Evolutionary conservation across 2,113 vertebrate species (phyloP).

Genomic region (Oriolus oriolus): DNA sequence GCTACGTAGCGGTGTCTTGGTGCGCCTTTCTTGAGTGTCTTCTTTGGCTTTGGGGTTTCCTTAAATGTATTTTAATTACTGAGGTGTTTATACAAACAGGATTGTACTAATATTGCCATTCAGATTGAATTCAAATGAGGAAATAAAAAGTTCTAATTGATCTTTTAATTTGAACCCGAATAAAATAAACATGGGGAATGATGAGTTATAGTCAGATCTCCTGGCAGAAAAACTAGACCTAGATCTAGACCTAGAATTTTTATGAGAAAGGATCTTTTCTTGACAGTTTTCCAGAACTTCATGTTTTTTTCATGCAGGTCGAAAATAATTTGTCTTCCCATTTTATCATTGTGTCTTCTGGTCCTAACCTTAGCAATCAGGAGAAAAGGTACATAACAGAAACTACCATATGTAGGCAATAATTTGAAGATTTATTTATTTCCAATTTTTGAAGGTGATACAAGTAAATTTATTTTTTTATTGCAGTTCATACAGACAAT

Average conservation of each 20-base stretch:
- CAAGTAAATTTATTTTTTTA: neutral
- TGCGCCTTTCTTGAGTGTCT: fast-evolving
- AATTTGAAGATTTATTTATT: neutral
- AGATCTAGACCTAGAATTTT: constrained; percentile 39
- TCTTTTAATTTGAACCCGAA: neutral
- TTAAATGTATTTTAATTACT: neutral
- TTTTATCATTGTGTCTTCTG: neutral
- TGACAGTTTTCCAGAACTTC: constrained; percentile 23
- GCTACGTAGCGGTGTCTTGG: neutral
- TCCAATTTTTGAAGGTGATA: neutral
- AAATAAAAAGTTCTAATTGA: neutral
- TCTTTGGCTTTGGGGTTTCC: neutral
- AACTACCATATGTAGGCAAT: neutral
- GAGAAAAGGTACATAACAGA: neutral
- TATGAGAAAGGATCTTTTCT: constrained; percentile 23
- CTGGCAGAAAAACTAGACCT: neutral
- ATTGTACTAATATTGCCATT: neutral
- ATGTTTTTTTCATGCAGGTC: constrained; percentile 7
- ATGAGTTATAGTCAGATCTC: constrained; percentile 5
- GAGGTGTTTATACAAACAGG: neutral
- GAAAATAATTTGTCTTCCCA: constrained; percentile 18
- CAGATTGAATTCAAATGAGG: neutral
- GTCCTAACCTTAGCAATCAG: neutral
- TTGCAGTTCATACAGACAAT: neutral
- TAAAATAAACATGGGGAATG: neutral